Evolutionary conservation across 2,797 vertebrate species (phyloP).

Genomic region (Alectoris magna): DNA sequence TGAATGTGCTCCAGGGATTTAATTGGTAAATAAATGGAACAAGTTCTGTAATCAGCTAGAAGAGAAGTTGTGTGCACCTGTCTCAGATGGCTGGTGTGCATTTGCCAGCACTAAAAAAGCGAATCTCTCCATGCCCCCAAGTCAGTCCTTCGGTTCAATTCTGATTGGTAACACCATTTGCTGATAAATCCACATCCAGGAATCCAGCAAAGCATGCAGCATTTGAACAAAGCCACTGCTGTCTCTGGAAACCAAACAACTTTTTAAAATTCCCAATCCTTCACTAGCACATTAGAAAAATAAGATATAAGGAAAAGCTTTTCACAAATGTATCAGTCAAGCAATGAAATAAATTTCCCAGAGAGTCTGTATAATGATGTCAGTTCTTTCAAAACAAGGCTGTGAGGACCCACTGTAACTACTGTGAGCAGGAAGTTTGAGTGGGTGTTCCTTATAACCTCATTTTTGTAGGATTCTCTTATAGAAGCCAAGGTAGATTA

Average conservation of each 20-base stretch:
- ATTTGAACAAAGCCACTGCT: not conserved
- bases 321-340: not conserved
- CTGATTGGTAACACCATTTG: not conserved
- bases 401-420: not conserved
- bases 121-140: not conserved
- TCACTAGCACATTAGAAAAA: not conserved
- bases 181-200: not conserved
- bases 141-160: not conserved
- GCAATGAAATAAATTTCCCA: not conserved
- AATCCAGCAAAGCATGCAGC: not conserved
- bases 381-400: not conserved
- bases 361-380: not conserved
- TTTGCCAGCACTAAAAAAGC: not conserved
- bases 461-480: not conserved
- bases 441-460: not conserved
- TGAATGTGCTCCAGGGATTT: constrained; percentile 15
- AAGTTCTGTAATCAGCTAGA: not conserved
- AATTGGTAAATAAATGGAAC: constrained; percentile 20
- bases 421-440: not conserved
- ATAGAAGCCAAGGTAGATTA: not conserved
- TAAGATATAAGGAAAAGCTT: not conserved
- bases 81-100: not conserved
- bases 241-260: not conserved
- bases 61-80: not conserved
- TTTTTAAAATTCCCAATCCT: not conserved